phyloP scores from a whole-genome alignment of 2,888 invertebrate species.

The Drosophila nr. medialis region DNA sequence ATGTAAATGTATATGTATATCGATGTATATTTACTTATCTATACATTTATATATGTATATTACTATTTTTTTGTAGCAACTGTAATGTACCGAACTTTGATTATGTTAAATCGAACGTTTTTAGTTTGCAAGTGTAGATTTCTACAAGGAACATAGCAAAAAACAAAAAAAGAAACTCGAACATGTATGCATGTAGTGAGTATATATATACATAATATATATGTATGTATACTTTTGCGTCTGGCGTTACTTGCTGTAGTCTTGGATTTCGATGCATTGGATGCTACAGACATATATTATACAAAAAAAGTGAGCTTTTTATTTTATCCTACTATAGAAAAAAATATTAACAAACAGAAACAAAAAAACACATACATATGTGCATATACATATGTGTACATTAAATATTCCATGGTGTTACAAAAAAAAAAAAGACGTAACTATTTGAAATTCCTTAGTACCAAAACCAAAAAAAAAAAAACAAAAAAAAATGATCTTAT shows the following conservation, averaged over 20 bases:
- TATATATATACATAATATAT: conserved; percentile 5
- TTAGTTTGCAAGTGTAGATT: conserved; percentile 13
- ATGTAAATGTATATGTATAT: not conserved
- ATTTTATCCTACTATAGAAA: conserved; percentile 33
- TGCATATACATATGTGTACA: conserved; percentile 32
- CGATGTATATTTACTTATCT: conserved; percentile 3
- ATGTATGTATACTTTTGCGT: conserved; percentile 21
- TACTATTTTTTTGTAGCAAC: conserved; percentile 6
- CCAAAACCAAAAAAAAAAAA: conserved; percentile 44
- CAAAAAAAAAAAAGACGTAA: conserved; percentile 56
- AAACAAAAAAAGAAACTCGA: not conserved
- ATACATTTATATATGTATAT: not conserved
- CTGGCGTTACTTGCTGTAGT: conserved; percentile 11
- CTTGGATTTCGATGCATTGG: conserved; percentile 46
- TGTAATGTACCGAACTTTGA: conserved; percentile 6
- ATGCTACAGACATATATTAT: conserved; percentile 36
- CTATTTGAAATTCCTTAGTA: conserved; percentile 71
- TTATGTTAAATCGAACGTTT: conserved; percentile 6
- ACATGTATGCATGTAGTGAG: conserved; percentile 8
- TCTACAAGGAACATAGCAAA: conserved; percentile 3
- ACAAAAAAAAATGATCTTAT: conserved; percentile 32
- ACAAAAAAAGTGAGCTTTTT: conserved; percentile 48
- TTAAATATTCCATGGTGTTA: conserved; percentile 61
- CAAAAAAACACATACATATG: conserved; percentile 18
- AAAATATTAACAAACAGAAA: conserved; percentile 1